These are phyloP conservation scores for Agrochola macilenta DNA, from an alignment of 2,888 invertebrate genomes.

Conservation along the genomic window DNA sequence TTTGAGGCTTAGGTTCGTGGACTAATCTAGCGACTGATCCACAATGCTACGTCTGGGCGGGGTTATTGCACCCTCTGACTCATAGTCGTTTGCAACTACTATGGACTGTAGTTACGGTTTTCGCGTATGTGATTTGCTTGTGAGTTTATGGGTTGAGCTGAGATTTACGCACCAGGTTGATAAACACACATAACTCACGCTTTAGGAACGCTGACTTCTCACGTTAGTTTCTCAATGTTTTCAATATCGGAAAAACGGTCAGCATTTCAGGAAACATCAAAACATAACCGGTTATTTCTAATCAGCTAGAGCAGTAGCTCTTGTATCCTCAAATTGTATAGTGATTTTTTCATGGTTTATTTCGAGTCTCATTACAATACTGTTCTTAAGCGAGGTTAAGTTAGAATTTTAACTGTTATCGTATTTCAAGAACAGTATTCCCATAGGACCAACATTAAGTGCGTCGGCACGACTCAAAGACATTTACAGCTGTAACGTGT, in stretches of 20 bases:
- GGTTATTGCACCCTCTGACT: constrained; percentile 81
- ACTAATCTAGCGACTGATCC: constrained; percentile 71
- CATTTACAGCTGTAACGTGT: constrained; percentile 6
- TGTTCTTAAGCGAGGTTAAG: neutral
- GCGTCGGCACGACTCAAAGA: constrained; percentile 18
- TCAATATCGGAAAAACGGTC: neutral
- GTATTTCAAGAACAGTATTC: constrained; percentile 2
- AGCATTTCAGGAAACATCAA: neutral
- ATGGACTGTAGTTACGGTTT: constrained; percentile 36
- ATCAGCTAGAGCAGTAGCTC: neutral
- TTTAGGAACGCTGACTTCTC: constrained; percentile 3
- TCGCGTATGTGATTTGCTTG: constrained; percentile 53
- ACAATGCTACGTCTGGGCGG: constrained; percentile 74
- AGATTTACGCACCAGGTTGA: constrained; percentile 16
- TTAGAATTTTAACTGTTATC: neutral
- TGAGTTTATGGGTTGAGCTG: constrained; percentile 53
- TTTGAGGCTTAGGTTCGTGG: constrained; percentile 52
- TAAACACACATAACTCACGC: constrained; percentile 30
- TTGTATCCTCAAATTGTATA: neutral
- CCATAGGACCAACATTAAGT: constrained; percentile 5
- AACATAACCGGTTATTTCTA: neutral
- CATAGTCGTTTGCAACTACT: constrained; percentile 68
- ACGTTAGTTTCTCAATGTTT: neutral
- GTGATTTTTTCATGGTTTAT: neutral
- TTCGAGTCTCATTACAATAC: neutral